Base-by-base conservation (phyloP, 2,888 invertebrate genomes). In the Thera britannica region DNA sequence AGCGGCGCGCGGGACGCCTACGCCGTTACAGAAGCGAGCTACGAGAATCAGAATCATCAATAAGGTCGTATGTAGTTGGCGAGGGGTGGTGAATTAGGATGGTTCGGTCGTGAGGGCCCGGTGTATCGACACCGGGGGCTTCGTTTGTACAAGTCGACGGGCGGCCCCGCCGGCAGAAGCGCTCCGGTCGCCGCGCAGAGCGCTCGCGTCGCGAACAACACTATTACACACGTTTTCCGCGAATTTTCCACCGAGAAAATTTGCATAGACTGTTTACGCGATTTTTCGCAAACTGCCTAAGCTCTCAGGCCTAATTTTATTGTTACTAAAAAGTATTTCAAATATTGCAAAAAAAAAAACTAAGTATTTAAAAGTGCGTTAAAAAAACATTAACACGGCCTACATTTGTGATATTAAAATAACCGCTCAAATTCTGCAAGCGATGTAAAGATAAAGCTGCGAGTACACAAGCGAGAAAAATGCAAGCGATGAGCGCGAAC, bases 401-500 rank as follows among this genome's bases (percentile, higher is more conserved):
- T 77, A 78, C 75, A 64, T 73, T 82, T 81, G 86, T 84, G 85
- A 83, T 83, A 80, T 66, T 67, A 73, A 71, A 58, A 54, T 68
- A 74, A 72, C 52, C 67, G 61, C 70, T 55, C 38, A 8, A 52
- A 48, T 34, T 52, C 52, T 41, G 2, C 61, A 6, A 82, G 83
- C 81, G 77, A 83, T 83, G 84, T 81, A 81, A 83, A 78, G 73
- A 9, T 76, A 73, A 78, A 76, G 79, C 75, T 66, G 67, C 68
- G 78, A 49, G 61, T 60, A 77, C 62, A 80, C 75, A 55, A 70
- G 75, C 63, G 58, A 51, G 56, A 61, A 79, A 70, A 63, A 93
- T 92, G 93, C 92, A 92, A 85, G 93, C 93, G 71, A 93, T 93
- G 92, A 92, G 92, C 78, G 93, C 92, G 35, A 90, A 85, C 78